These are phyloP conservation scores for Orchestia grillus DNA, from an alignment of 1,140 invertebrate species.

Conservation along the genomic window DNA sequence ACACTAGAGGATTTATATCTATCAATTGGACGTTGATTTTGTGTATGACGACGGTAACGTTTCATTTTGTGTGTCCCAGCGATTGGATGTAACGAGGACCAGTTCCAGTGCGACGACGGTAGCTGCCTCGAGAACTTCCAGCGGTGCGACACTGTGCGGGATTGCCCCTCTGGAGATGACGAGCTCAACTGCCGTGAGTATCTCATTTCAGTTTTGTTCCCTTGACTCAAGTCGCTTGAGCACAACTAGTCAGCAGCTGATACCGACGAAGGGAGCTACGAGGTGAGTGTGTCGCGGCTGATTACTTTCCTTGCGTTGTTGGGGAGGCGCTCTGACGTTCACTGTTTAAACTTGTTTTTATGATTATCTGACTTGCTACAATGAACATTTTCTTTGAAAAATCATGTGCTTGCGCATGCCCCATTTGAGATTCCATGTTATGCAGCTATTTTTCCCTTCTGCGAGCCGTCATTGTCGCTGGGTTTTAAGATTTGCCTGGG, in stretches of 20 bases:
- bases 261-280: background rate
- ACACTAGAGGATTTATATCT: background rate
- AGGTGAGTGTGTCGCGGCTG: background rate
- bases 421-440: background rate
- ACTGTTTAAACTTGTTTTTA: background rate
- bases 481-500: background rate
- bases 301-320: background rate
- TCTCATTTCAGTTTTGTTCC: conserved; percentile 3
- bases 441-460: background rate
- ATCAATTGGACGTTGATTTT: background rate
- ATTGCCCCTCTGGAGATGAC: conserved; percentile 71
- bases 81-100: conserved; percentile 33
- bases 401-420: background rate
- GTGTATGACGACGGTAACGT: background rate
- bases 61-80: background rate
- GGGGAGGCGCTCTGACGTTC: background rate
- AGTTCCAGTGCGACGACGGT: conserved; percentile 69
- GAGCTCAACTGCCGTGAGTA: conserved; percentile 72
- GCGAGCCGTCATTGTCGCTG: background rate
- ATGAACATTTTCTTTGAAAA: too few relatives aligned
- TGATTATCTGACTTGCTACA: background rate
- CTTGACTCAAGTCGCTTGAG: background rate
- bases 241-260: background rate
- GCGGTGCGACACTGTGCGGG: conserved; percentile 69
- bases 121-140: conserved; percentile 67